These are phyloP conservation scores for Spea hammondii DNA, from an alignment of 2,797 vertebrate species.

Conservation along the genomic window DNA sequence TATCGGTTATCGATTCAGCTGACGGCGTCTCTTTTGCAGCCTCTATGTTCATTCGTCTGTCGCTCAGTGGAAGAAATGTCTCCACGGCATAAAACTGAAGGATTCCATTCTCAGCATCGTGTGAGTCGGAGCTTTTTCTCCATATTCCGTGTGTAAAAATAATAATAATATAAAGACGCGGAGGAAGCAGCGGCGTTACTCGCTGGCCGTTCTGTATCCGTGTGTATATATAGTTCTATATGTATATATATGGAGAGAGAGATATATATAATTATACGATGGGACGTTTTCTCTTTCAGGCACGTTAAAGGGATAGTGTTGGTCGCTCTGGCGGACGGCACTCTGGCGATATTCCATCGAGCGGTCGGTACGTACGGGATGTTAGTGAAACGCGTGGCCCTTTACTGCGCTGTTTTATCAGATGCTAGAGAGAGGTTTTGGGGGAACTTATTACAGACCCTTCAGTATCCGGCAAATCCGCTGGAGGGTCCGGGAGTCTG, in stretches of 20 bases:
- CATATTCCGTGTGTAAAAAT: neutral
- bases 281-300: conserved; percentile 61
- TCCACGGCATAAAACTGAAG: conserved; percentile 96
- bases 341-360: conserved; percentile 93
- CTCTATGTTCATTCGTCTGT: conserved; percentile 96
- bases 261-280: too few relatives aligned
- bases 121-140: conserved; percentile 71
- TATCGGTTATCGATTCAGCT: too few relatives aligned
- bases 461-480: too few relatives aligned
- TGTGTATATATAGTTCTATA: too few relatives aligned
- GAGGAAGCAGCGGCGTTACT: too few relatives aligned
- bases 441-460: too few relatives aligned
- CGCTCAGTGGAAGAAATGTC: conserved; percentile 95
- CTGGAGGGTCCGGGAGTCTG: neutral
- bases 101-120: conserved; percentile 96
- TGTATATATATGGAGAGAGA: too few relatives aligned
- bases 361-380: conserved; percentile 80
- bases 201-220: too few relatives aligned
- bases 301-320: conserved; percentile 96
- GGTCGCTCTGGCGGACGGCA: conserved; percentile 92
- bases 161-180: too few relatives aligned
- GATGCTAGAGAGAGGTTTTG: too few relatives aligned
- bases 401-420: too few relatives aligned
- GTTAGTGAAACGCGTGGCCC: neutral
- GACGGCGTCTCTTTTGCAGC: conserved; percentile 68